Base-by-base conservation (phyloP, 2,888 invertebrate species). In the Ganaspis brasiliensis region DNA sequence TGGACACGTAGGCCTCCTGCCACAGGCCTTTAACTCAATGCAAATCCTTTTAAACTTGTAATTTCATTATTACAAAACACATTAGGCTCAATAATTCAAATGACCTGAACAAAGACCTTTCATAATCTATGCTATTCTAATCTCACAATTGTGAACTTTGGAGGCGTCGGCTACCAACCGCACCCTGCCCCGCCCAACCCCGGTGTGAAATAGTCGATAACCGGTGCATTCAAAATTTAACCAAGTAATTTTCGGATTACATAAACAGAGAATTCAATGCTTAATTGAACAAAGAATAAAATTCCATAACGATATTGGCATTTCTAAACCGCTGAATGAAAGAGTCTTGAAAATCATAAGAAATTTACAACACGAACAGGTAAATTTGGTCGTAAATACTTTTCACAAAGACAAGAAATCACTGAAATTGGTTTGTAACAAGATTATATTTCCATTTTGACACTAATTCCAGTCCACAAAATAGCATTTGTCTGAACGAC, bases 141-240 rank as follows among this genome's bases (percentile, higher is more conserved):
- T 21, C n/a, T 10, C 40, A 67, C 40, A 14, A n/a, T 45, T 14
- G 67, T 49, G 81, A 85, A 84, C 78, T 81, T 84, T 85, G 83
- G 80, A 83, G 84, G 84, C 85, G 84, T 86, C 84, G 76, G 75
- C 79, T 72, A 76, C 77, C 75, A 88, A 90, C 91, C 91, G 90
- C 91, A 91, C 90, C 90, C 91, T 90, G 90, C 90, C 90, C 90
- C 90, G 89, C 91, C 89, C 90, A 87, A 75, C 89, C 89, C 90
- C 88, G 88, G 89, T 84, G 80, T 83, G 79, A 77, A 87, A 85
- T 87, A 87, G 87, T 88, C 89, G 87, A 89, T 88, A 89, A 82
- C 87, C 83, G 82, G 83, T 81, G 72, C 76, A 72, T 76, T 59
- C 14, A 19, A 73, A 67, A 49, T 76, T 72, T 55, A 49, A 31